phyloP scores from a whole-genome alignment of 2,888 invertebrate genomes.

The Piscicola geometra region DNA sequence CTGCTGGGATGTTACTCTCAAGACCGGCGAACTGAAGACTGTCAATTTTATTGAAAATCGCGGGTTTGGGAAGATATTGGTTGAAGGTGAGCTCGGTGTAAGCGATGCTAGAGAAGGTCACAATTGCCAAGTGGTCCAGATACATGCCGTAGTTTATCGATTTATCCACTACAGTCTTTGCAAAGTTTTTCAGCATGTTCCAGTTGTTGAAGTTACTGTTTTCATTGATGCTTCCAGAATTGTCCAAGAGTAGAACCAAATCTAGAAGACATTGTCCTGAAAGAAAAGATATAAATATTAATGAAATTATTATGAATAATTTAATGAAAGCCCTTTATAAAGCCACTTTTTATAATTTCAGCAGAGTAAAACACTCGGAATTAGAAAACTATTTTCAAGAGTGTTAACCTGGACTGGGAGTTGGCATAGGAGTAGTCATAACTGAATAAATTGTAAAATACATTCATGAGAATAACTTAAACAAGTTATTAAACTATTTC shows the following conservation, averaged over 20 bases:
- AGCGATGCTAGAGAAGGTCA: conserved; percentile 33
- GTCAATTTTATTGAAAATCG: conserved; percentile 18
- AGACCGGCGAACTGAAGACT: conserved; percentile 28
- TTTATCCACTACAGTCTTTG: conserved; percentile 9
- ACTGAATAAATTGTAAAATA: neutral
- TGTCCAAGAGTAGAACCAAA: conserved; percentile 30
- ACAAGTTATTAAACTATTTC: too few species aligned
- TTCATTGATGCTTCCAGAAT: conserved; percentile 37
- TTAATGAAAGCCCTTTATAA: too few species aligned
- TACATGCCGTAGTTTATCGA: conserved; percentile 28
- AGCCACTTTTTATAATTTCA: too few species aligned
- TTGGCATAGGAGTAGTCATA: neutral
- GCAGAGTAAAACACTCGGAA: too few species aligned
- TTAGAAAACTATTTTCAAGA: too few species aligned
- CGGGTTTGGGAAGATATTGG: neutral
- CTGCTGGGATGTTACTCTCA: conserved; percentile 30
- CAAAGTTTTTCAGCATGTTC: conserved; percentile 26
- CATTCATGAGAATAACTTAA: too few species aligned
- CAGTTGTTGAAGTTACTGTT: conserved; percentile 33
- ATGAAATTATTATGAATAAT: too few species aligned
- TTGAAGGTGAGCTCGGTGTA: conserved; percentile 22
- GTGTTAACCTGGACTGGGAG: conserved; percentile 4
- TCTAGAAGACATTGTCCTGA: conserved; percentile 27
- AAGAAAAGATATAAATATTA: too few species aligned
- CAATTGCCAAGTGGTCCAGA: conserved; percentile 35